Percentiles rank a stretch among this genome's conserved stretches.
These are phyloP conservation scores for Sebastolobus altivelis DNA, from an alignment of 2,797 vertebrate genomes.

Conservation along the genomic window DNA sequence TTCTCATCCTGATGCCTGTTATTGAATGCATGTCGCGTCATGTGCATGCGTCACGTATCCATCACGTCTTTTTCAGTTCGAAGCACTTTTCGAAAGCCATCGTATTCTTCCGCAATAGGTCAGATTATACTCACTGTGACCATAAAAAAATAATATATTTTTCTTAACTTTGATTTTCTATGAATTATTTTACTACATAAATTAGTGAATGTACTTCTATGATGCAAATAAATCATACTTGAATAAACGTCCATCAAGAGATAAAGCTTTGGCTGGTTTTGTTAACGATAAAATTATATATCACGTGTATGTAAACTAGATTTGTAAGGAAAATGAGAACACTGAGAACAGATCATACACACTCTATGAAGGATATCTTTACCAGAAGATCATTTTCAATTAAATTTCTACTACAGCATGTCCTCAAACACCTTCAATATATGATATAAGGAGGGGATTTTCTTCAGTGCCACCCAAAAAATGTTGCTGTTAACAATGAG, in stretches of 20 bases:
- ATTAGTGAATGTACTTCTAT: constrained; percentile 74
- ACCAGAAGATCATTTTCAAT: background rate
- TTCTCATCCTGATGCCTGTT: constrained; percentile 44
- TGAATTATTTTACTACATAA: constrained; percentile 84
- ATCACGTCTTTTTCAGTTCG: constrained; percentile 56
- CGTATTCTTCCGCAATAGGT: constrained; percentile 80
- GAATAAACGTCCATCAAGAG: constrained; percentile 65
- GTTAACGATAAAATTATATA: background rate
- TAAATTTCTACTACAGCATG: background rate
- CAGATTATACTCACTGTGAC: constrained; percentile 81
- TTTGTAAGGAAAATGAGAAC: background rate
- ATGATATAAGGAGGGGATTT: background rate
- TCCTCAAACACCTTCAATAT: background rate
- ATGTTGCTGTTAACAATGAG: background rate
- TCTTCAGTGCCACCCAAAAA: background rate
- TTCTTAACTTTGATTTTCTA: constrained; percentile 85
- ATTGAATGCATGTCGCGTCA: constrained; percentile 62
- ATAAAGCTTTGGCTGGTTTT: constrained; percentile 43
- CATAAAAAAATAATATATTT: constrained; percentile 80
- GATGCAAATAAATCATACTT: constrained; percentile 77
- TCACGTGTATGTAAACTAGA: background rate
- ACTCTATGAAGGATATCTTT: background rate
- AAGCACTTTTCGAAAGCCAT: constrained; percentile 76
- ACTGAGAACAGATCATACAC: background rate
- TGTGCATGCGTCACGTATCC: constrained; percentile 62